phyloP scores from a whole-genome alignment of 1,140 invertebrate species.

The Pissodes strobi region DNA sequence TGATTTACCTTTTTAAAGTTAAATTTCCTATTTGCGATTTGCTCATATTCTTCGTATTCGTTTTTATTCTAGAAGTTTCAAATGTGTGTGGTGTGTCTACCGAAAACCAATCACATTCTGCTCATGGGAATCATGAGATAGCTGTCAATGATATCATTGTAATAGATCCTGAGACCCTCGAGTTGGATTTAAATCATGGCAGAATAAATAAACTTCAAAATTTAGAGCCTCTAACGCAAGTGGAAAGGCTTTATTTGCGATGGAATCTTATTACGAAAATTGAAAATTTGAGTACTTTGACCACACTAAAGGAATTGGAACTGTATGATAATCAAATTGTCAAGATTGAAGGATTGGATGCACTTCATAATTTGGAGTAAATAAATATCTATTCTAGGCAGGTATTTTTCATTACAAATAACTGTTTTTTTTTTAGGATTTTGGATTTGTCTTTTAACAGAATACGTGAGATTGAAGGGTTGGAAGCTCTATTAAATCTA shows the following conservation, averaged over 20 bases:
- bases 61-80: neutral
- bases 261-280: conserved; percentile 97
- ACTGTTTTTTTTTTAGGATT: conserved; percentile 66
- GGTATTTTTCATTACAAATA: no score
- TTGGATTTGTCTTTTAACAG: conserved; percentile 98
- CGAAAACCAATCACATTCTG: neutral
- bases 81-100: neutral
- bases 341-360: conserved; percentile 85
- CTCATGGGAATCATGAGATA: conserved; percentile 9
- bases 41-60: no score
- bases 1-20: no score
- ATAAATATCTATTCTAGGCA: conserved; percentile 57
- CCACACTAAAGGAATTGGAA: conserved; percentile 83
- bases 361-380: conserved; percentile 88
- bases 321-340: conserved; percentile 96
- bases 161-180: conserved; percentile 56
- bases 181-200: conserved; percentile 87
- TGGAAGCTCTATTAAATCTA: conserved; percentile 80
- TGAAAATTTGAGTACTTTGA: conserved; percentile 78
- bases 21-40: no score
- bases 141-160: conserved; percentile 54
- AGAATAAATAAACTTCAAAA: conserved; percentile 82
- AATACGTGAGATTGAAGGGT: conserved; percentile 85
- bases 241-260: conserved; percentile 82
- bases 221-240: conserved; percentile 71